A percentile compares a stretch with the other conserved stretches of the same genome.
These are phyloP conservation scores for Dryobates pubescens DNA, from an alignment of 2,797 vertebrate species.

Conservation along the genomic window DNA sequence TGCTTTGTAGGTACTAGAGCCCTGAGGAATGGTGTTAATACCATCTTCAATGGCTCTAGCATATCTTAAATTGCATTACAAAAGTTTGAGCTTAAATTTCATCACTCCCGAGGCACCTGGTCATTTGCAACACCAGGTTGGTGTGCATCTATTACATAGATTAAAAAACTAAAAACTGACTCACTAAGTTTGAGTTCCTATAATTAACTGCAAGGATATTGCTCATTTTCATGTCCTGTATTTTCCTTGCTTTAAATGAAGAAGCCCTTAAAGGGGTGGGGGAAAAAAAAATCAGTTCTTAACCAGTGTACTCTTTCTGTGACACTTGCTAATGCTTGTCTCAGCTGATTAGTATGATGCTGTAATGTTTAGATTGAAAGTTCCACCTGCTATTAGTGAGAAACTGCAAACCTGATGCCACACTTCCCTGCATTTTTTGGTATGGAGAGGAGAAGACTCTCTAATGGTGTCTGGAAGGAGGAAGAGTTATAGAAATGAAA, in stretches of 20 bases:
- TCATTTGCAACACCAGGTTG: not conserved
- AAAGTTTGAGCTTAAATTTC: slow-evolving; percentile 19
- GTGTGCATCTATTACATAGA: not conserved
- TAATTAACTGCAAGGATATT: not conserved
- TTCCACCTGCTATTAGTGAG: not conserved
- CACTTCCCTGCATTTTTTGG: not conserved
- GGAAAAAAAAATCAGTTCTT: not conserved
- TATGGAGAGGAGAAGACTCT: not conserved
- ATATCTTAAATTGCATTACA: not conserved
- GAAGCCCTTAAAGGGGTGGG: not conserved
- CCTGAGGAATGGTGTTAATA: slow-evolving; percentile 31
- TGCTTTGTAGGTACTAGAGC: slow-evolving; percentile 1
- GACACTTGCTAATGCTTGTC: not conserved
- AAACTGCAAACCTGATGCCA: not conserved
- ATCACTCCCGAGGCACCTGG: not conserved
- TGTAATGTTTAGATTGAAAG: not conserved
- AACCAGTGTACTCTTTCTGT: not conserved
- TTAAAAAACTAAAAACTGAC: not conserved
- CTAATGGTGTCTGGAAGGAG: not conserved
- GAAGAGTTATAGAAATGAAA: not conserved
- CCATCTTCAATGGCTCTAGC: not conserved
- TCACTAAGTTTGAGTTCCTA: not conserved
- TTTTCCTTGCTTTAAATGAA: not conserved
- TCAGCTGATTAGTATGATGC: not conserved
- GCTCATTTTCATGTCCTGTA: not conserved